These are phyloP conservation scores for Synanceia verrucosa DNA, from an alignment of 2,797 vertebrate genomes.

Conservation along the genomic window DNA sequence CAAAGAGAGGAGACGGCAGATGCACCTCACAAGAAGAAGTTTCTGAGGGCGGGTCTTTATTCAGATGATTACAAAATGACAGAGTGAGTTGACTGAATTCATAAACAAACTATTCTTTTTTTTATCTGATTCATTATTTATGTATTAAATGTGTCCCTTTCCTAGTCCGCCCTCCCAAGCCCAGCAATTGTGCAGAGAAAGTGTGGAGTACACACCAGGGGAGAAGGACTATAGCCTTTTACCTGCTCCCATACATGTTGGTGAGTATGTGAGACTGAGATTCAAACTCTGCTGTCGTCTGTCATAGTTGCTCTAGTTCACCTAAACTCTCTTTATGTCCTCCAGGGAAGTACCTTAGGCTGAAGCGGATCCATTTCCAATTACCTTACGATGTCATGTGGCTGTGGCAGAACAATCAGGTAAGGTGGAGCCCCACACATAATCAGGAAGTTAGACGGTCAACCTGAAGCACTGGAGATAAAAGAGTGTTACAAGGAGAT, in stretches of 20 bases:
- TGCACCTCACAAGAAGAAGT: constrained; percentile 91
- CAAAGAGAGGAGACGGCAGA: constrained; percentile 88
- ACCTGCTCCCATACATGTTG: constrained; percentile 95
- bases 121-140: constrained; percentile 5
- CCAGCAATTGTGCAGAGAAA: constrained; percentile 87
- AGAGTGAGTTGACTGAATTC: constrained; percentile 86
- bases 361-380: constrained; percentile 97
- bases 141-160: constrained; percentile 17
- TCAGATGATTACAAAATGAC: constrained; percentile 96
- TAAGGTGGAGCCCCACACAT: constrained; percentile 75
- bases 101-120: constrained; percentile 6
- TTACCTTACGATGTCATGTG: constrained; percentile 97
- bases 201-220: constrained; percentile 89
- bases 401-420: constrained; percentile 98
- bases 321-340: constrained; percentile 22
- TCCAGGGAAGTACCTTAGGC: constrained; percentile 95
- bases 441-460: not conserved
- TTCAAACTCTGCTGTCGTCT: not conserved
- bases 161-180: constrained; percentile 87
- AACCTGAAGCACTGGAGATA: not conserved
- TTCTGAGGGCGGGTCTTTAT: constrained; percentile 96
- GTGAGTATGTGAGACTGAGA: constrained; percentile 83
- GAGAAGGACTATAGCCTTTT: constrained; percentile 91
- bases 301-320: not conserved
- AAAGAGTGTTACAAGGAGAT: not conserved